These are phyloP conservation scores for Eupithecia pulchellata DNA, from an alignment of 2,888 invertebrate species.

Conservation along the genomic window DNA sequence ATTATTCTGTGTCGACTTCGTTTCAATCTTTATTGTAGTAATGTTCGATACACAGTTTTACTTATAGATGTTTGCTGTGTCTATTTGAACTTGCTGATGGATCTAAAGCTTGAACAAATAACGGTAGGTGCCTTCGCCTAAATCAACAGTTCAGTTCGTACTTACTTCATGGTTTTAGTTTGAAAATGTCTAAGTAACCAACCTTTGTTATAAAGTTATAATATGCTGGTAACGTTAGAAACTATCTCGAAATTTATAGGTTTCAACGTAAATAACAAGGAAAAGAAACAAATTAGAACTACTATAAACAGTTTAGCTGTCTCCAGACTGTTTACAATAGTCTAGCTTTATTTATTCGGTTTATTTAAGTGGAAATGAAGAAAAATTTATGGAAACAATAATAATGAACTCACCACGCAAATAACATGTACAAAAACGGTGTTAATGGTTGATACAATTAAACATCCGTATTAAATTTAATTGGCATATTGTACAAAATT, in stretches of 20 bases:
- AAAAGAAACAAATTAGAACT: no score
- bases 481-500: constrained; percentile 69
- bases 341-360: no score
- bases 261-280: no score
- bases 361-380: background rate
- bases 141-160: constrained; percentile 12
- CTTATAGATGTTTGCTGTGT: constrained; percentile 34
- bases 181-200: background rate
- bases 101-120: constrained; percentile 27
- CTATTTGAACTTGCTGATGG: constrained; percentile 36
- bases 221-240: no score
- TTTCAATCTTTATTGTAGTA: constrained; percentile 55
- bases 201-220: no score
- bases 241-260: no score
- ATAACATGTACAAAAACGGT: background rate
- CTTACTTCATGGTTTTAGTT: background rate
- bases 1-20: constrained; percentile 55
- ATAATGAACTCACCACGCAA: background rate
- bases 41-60: constrained; percentile 29
- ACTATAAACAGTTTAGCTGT: no score
- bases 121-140: constrained; percentile 20
- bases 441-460: constrained; percentile 45
- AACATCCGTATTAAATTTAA: constrained; percentile 62
- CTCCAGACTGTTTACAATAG: no score
- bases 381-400: background rate